Percentiles rank a stretch among this genome's conserved stretches.
phyloP scores from a whole-genome alignment of 2,113 vertebrate species.

The Mastomys natalensis region DNA sequence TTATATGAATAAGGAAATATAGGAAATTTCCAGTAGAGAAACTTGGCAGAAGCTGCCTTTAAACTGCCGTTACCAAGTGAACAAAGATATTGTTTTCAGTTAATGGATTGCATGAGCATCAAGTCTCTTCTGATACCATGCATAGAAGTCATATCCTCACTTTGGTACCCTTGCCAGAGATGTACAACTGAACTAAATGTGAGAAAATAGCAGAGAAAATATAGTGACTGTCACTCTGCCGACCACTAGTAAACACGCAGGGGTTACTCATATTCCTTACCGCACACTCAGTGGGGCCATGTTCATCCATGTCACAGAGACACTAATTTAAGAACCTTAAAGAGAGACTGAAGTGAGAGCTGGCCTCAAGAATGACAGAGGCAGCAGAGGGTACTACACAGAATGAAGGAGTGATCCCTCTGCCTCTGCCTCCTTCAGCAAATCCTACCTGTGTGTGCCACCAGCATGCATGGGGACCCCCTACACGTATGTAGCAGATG shows the following conservation, averaged over 20 bases:
- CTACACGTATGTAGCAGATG: no score
- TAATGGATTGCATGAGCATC: neutral
- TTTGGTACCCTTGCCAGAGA: conserved; percentile 23
- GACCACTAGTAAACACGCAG: neutral
- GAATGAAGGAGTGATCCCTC: neutral
- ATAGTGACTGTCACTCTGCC: fast-evolving
- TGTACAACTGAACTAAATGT: conserved; percentile 31
- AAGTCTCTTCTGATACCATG: neutral
- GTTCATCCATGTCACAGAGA: neutral
- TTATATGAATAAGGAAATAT: neutral
- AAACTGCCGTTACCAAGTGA: neutral
- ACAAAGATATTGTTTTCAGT: neutral
- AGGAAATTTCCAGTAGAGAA: neutral
- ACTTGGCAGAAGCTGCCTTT: neutral
- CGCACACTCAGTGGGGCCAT: neutral
- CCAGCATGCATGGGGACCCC: no score
- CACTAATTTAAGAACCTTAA: neutral
- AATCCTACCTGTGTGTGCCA: no score
- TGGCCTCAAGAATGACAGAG: neutral
- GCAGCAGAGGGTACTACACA: neutral
- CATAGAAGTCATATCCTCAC: neutral
- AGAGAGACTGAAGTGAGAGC: neutral
- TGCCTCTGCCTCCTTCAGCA: no score
- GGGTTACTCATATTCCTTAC: neutral
- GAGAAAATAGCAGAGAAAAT: neutral